Evolutionary conservation across 2,113 vertebrate genomes (phyloP).

Genomic region (Tichodroma muraria): DNA sequence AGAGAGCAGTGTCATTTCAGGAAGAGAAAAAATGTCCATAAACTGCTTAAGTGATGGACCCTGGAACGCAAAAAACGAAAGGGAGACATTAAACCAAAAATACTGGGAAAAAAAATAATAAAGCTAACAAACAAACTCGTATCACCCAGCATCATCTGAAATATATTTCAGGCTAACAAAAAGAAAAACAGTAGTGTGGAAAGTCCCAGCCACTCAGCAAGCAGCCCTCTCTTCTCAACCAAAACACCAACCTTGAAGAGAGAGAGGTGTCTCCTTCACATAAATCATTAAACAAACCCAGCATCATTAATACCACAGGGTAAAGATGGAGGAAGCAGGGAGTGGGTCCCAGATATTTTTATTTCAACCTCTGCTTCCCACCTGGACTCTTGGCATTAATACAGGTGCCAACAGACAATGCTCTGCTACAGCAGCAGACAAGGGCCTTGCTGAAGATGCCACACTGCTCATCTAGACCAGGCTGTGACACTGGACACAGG

Average conservation of each 20-base stretch:
- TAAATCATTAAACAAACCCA: background rate
- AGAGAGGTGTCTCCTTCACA: background rate
- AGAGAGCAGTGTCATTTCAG: constrained; percentile 78
- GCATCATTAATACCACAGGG: background rate
- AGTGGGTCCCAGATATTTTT: background rate
- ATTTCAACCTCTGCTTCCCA: background rate
- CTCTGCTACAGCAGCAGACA: background rate
- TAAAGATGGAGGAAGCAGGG: background rate
- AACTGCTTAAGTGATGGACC: constrained; percentile 81
- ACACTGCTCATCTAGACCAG: background rate
- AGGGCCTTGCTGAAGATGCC: background rate
- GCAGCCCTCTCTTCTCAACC: background rate
- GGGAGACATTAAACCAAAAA: background rate
- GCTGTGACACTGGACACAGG: background rate
- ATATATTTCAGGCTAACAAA: background rate
- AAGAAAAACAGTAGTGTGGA: background rate
- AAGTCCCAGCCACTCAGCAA: background rate
- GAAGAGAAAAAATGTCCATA: constrained; percentile 82
- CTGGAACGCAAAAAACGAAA: constrained; percentile 17
- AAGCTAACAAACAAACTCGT: background rate
- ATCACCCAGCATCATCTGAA: background rate
- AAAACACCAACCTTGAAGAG: background rate
- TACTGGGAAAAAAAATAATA: background rate
- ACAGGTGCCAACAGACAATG: background rate
- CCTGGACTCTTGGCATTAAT: background rate